Evolutionary conservation across 1,140 invertebrate species (phyloP), one percentile per base, ranked within the genome.

Genomic region (Bacillus rossius): DNA sequence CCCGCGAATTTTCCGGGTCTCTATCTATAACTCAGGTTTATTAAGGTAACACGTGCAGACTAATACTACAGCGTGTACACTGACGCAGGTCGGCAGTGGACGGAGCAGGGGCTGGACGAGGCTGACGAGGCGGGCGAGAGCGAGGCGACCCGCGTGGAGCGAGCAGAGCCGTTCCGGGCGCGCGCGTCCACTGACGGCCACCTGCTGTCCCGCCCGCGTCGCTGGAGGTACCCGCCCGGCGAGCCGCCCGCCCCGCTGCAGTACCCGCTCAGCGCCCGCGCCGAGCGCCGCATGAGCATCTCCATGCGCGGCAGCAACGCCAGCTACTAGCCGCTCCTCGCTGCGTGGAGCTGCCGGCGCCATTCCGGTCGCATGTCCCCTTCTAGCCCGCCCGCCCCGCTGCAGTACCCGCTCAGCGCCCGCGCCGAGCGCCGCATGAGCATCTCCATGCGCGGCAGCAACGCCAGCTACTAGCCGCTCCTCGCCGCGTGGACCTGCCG

Each of bases 161-260:
- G 26, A 7, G 10, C 57, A n/a, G 60, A 60, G 7, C 80, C 80
- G 42, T 85, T 85, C 67, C 72, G 83, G 50, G 76, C 74, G 57
- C 69, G 84, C 45, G 83, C 84, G 8, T 84, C 78, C 14, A 85
- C 84, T 0, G 84, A 85, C 56, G 81, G 83, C 0, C 66, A 67
- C 34, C 63, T 72, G 2, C 62, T 70, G 26, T 67, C 68, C 5
- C 54, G 65, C 10, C 61, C 66, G 4, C 58, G 64, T 19, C 57
- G 64, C 43, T 59, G 60, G 54, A 29, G 51, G 14, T 58, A 65
- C 45, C 59, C 59, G 2, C 63, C 53, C 7, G 42, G 52, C 0
- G 40, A 57, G n/a, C 38, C 50, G 0, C 41, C 52, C 10, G 34
- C 55, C n/a, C 50, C 51, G 55, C 60, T 65, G 4, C 37, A 56